Conservation (phyloP, 2,888 invertebrate genomes). For the Ophonus ardosiacus region DNA sequence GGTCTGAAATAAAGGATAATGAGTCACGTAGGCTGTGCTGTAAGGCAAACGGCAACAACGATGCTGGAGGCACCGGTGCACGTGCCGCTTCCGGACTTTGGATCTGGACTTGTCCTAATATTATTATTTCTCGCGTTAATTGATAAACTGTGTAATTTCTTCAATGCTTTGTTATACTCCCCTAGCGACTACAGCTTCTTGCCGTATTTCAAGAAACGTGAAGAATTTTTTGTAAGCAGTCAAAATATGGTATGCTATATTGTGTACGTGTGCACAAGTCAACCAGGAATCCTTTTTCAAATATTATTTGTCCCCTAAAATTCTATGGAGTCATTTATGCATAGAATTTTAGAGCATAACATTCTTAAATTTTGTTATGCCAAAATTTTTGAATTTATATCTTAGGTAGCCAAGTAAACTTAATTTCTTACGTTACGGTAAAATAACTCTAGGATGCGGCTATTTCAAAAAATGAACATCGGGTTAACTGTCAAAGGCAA, state of each 20-base stretch:
- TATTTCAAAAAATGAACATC: too few species aligned
- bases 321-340: too few species aligned
- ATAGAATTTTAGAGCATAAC: too few species aligned
- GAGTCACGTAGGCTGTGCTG: constrained; percentile 52
- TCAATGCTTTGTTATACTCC: constrained; percentile 9
- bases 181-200: neutral
- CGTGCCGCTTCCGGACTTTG: constrained; percentile 40
- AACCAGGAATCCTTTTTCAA: too few species aligned
- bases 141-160: constrained; percentile 19
- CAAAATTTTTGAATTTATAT: too few species aligned
- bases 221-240: neutral
- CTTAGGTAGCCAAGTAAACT: too few species aligned
- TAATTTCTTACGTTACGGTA: too few species aligned
- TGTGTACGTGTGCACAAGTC: neutral
- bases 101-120: constrained; percentile 28
- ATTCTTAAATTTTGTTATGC: too few species aligned
- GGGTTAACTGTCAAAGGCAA: too few species aligned
- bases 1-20: constrained; percentile 58
- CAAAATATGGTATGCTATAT: neutral
- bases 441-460: too few species aligned
- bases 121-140: constrained; percentile 52
- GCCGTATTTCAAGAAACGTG: constrained; percentile 11
- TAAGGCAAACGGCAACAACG: constrained; percentile 22
- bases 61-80: constrained; percentile 3
- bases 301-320: too few species aligned